Percentiles rank a stretch among this genome's conserved stretches.
Evolutionary conservation across 2,888 invertebrate genomes (phyloP).

Genomic region (Drosophila sordidula): DNA sequence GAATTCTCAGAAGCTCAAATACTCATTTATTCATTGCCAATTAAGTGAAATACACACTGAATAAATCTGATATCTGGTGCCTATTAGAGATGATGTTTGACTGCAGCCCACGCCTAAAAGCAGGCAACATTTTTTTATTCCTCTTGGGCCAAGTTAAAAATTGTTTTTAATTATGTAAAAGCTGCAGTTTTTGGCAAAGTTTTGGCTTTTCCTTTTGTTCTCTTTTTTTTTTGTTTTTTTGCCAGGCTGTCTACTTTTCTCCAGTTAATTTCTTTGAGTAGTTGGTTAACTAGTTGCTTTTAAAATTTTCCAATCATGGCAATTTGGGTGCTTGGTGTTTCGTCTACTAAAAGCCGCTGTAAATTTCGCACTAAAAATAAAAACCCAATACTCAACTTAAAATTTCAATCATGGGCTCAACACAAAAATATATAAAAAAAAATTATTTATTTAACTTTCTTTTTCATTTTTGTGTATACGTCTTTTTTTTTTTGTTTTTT

Average conservation of each 20-base stretch:
- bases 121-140: constrained; percentile 25
- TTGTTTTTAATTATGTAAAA: constrained; percentile 16
- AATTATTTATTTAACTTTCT: constrained; percentile 67
- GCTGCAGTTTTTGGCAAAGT: constrained; percentile 29
- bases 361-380: constrained; percentile 74
- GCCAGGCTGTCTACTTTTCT: constrained; percentile 35
- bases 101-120: constrained; percentile 47
- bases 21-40: constrained; percentile 40
- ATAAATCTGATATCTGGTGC: constrained; percentile 17
- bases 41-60: constrained; percentile 35
- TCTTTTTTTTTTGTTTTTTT: constrained; percentile 35
- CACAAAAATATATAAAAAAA: constrained; percentile 39
- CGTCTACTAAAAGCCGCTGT: constrained; percentile 76
- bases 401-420: constrained; percentile 56
- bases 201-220: constrained; percentile 45
- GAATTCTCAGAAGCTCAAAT: constrained; percentile 23
- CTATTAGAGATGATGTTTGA: constrained; percentile 1
- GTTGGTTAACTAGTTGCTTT: constrained; percentile 58
- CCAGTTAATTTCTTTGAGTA: constrained; percentile 46
- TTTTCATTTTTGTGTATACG: constrained; percentile 66
- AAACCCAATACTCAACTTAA: constrained; percentile 26
- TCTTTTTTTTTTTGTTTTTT: constrained; percentile 40
- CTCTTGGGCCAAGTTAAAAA: constrained; percentile 5
- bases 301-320: constrained; percentile 58
- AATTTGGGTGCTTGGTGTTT: constrained; percentile 73